phyloP scores from a whole-genome alignment of 2,797 vertebrate species.

The Thripadectes ignobilis region DNA sequence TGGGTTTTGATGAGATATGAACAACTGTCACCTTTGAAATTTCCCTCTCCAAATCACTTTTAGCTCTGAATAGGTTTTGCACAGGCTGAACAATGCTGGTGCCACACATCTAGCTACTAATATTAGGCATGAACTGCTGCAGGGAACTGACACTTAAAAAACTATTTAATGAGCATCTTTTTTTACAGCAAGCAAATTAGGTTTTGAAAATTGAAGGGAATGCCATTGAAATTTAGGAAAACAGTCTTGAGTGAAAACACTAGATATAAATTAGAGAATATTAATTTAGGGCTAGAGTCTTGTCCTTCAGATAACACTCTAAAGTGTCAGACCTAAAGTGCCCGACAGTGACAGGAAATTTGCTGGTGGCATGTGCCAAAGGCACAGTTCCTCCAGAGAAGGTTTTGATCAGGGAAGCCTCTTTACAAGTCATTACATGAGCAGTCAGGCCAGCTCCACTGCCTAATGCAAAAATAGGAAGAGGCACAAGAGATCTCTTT shows the following conservation, averaged over 20 bases:
- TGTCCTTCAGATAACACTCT: not conserved
- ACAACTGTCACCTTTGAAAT: conserved; percentile 68
- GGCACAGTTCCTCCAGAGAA: not conserved
- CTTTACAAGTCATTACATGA: not conserved
- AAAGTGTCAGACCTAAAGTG: not conserved
- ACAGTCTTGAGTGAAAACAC: not conserved
- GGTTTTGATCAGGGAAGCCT: not conserved
- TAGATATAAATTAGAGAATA: not conserved
- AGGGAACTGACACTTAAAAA: conserved; percentile 11
- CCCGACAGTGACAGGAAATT: not conserved
- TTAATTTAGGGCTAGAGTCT: not conserved
- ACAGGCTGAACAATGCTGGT: not conserved
- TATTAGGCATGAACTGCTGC: conserved; percentile 5
- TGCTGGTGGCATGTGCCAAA: not conserved
- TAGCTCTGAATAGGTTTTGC: conserved; percentile 41
- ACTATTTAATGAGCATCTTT: not conserved
- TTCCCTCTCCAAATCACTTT: conserved; percentile 61
- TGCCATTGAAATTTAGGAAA: conserved; percentile 18
- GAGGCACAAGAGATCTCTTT: not conserved
- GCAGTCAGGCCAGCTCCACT: not conserved
- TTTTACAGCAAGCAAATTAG: not conserved
- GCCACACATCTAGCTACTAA: not conserved
- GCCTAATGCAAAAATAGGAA: not conserved
- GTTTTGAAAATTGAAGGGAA: not conserved
- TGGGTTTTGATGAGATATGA: conserved; percentile 62